phyloP scores from a whole-genome alignment of 2,797 vertebrate species.

The Sebastes oblongus region DNA sequence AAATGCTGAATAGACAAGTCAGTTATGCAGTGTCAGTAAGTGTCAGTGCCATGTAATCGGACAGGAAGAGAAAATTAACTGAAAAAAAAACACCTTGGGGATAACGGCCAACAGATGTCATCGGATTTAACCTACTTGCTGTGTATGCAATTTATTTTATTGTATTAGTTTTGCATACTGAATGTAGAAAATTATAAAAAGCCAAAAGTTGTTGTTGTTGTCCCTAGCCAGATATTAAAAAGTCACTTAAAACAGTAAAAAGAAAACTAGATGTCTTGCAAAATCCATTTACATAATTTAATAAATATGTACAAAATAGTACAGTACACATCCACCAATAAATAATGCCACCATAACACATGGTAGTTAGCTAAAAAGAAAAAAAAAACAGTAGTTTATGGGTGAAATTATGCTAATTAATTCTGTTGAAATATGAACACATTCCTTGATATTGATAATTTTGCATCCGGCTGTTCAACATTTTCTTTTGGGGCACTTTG shows the following conservation, averaged over 20 bases:
- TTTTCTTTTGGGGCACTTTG: background rate
- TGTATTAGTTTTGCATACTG: background rate
- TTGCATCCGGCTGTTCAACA: background rate
- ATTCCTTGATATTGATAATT: background rate
- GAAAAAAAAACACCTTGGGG: background rate
- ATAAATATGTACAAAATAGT: background rate
- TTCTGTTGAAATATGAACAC: background rate
- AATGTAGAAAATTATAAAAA: no score
- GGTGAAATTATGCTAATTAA: background rate
- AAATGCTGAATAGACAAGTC: constrained; percentile 44
- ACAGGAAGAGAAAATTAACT: background rate
- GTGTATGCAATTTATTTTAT: background rate
- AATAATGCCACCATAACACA: background rate
- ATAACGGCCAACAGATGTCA: background rate
- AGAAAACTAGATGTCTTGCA: background rate
- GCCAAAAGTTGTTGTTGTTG: background rate
- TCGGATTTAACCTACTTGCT: background rate
- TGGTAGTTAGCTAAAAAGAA: background rate
- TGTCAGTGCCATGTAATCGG: background rate
- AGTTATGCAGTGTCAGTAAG: constrained; percentile 14
- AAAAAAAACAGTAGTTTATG: background rate
- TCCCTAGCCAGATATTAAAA: background rate
- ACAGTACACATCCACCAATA: background rate
- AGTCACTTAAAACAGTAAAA: background rate
- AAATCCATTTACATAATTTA: background rate